phyloP scores from a whole-genome alignment of 2,888 invertebrate species.

The Caenorhabditis sp. region DNA sequence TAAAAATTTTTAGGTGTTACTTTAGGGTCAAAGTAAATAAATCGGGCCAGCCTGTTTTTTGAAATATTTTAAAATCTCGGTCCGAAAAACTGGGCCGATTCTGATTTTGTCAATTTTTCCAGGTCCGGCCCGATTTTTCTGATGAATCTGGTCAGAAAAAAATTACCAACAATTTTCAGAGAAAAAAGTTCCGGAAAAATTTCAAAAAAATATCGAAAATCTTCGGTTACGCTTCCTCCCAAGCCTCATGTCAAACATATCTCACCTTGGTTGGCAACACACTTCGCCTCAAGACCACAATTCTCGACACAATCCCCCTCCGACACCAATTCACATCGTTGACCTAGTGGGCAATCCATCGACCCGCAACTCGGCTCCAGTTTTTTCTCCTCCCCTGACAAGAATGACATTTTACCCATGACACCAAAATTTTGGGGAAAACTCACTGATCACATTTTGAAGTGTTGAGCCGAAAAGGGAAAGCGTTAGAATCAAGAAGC shows the following conservation, averaged over 20 bases:
- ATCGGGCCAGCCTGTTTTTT: neutral
- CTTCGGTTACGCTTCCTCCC: too few relatives aligned
- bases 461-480: neutral
- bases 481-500: neutral
- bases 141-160: too few relatives aligned
- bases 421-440: neutral
- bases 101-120: too few relatives aligned
- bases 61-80: neutral
- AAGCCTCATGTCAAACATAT: neutral
- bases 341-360: neutral
- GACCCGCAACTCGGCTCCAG: neutral
- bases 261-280: neutral
- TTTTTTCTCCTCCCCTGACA: too few relatives aligned
- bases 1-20: neutral
- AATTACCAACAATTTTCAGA: too few relatives aligned
- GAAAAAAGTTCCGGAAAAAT: too few relatives aligned
- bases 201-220: too few relatives aligned
- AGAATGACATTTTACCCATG: neutral
- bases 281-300: neutral
- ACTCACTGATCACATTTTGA: neutral
- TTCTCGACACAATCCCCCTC: slow-evolving; percentile 4
- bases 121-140: too few relatives aligned
- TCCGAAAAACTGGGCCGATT: neutral
- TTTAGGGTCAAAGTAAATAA: neutral
- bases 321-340: neutral